Percentiles rank a stretch among this genome's conserved stretches.
These are phyloP conservation scores for Gymnocephalus cernua DNA, from an alignment of 2,113 vertebrate species.

Conservation along the genomic window DNA sequence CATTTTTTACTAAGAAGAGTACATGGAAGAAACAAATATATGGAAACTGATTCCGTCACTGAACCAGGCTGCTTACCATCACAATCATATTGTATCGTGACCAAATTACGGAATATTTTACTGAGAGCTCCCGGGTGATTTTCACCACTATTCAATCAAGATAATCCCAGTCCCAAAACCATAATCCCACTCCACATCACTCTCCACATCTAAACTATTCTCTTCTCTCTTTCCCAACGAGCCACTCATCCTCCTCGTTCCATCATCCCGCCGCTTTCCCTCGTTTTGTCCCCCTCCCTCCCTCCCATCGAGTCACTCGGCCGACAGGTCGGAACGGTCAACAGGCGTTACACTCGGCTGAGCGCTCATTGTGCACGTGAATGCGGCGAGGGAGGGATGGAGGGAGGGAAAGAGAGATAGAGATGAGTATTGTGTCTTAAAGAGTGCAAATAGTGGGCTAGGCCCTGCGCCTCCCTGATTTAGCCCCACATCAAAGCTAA, in stretches of 20 bases:
- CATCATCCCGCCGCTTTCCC: slow-evolving; percentile 42
- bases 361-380: slow-evolving; percentile 88
- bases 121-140: not conserved
- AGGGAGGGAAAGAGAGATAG: slow-evolving; percentile 69
- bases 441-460: slow-evolving; percentile 85
- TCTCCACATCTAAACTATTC: slow-evolving; percentile 38
- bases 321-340: slow-evolving; percentile 88
- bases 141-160: slow-evolving; percentile 11
- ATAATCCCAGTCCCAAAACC: slow-evolving; percentile 49
- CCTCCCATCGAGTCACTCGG: slow-evolving; percentile 78
- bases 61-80: not conserved
- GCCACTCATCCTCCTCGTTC: slow-evolving; percentile 56
- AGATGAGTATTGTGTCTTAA: slow-evolving; percentile 77
- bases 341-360: slow-evolving; percentile 88
- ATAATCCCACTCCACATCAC: slow-evolving; percentile 73
- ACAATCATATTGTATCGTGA: not conserved
- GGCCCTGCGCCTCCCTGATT: slow-evolving; percentile 69
- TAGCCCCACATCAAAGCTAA: slow-evolving; percentile 92
- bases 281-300: slow-evolving; percentile 57
- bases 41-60: not conserved
- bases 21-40: not conserved
- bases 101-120: slow-evolving; percentile 35
- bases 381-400: slow-evolving; percentile 68
- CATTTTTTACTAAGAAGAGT: too few relatives aligned
- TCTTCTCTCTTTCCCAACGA: slow-evolving; percentile 29